Percentiles rank a stretch among this genome's conserved stretches.
These are phyloP conservation scores for Orthosia gothica DNA, from an alignment of 2,888 invertebrate genomes.

Conservation along the genomic window DNA sequence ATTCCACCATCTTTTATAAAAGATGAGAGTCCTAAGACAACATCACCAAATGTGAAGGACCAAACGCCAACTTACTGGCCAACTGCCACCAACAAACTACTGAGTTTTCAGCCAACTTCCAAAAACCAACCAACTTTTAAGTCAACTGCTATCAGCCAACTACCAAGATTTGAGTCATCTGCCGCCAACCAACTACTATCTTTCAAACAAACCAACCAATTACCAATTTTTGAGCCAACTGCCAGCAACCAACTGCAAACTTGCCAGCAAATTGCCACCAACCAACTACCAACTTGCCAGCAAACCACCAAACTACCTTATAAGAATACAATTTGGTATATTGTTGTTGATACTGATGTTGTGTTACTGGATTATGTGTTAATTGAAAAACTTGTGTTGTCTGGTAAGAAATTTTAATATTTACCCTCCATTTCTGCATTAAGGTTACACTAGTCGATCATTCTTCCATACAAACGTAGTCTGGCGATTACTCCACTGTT, in stretches of 20 bases:
- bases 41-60: not conserved
- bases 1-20: not conserved
- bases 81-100: not conserved
- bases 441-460: no score
- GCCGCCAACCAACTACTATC: not conserved
- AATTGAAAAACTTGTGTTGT: constrained; percentile 65
- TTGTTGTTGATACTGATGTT: constrained; percentile 69
- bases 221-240: not conserved
- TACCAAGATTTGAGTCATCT: not conserved
- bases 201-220: no score
- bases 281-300: not conserved
- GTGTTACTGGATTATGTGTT: constrained; percentile 69
- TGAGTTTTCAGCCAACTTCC: not conserved
- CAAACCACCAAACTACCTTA: not conserved
- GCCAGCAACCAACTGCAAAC: not conserved
- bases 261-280: accelerated
- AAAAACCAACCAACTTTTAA: not conserved
- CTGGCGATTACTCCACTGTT: no score
- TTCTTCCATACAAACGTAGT: no score
- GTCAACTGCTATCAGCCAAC: not conserved
- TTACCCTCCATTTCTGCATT: not conserved
- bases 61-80: not conserved
- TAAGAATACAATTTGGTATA: constrained; percentile 63
- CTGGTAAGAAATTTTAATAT: constrained; percentile 64
- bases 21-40: not conserved